Evolutionary conservation across 1,140 invertebrate genomes (phyloP).

Genomic region (Carcinoscorpius rotundicauda): DNA sequence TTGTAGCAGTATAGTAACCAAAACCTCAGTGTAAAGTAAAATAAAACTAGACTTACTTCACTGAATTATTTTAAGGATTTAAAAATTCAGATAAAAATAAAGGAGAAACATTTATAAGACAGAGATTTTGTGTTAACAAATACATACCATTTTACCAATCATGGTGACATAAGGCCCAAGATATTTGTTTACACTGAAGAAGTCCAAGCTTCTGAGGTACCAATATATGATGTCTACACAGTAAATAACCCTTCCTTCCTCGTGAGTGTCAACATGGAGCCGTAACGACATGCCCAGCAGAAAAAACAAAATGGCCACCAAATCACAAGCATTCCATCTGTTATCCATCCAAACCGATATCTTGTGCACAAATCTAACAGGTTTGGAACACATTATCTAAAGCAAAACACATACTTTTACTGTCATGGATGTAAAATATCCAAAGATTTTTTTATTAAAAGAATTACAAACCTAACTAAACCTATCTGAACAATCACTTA

Average conservation of each 20-base stretch:
- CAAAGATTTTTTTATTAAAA: too few relatives aligned
- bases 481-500: too few relatives aligned
- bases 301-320: conserved; percentile 70
- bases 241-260: conserved; percentile 72
- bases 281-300: conserved; percentile 63
- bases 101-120: too few relatives aligned
- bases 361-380: conserved; percentile 45
- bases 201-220: conserved; percentile 89
- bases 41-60: too few relatives aligned
- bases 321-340: conserved; percentile 84
- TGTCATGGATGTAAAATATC: too few relatives aligned
- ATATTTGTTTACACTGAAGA: conserved; percentile 91
- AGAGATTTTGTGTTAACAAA: conserved; percentile 32
- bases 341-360: conserved; percentile 84
- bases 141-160: conserved; percentile 98
- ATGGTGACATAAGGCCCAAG: conserved; percentile 93
- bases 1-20: too few relatives aligned
- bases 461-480: too few relatives aligned
- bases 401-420: background rate
- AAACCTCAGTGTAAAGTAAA: too few relatives aligned
- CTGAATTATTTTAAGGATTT: too few relatives aligned
- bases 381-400: conserved; percentile 40
- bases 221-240: conserved; percentile 89
- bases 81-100: too few relatives aligned
- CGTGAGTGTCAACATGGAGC: conserved; percentile 55